Base-by-base conservation (phyloP, 1,140 invertebrate genomes). In the Aphelenchoides avenae region DNA sequence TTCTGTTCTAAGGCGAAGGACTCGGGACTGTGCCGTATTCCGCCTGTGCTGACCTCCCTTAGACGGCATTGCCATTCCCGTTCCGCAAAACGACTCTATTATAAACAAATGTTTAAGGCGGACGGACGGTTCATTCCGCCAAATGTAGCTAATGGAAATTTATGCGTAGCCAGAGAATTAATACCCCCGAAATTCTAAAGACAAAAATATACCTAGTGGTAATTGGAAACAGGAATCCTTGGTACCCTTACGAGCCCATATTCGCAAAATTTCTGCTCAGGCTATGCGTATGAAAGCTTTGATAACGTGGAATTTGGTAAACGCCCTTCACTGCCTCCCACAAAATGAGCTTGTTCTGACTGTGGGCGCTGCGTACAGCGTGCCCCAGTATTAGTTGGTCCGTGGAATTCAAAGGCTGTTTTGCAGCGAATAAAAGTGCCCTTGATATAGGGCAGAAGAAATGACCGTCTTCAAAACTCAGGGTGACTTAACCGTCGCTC, bases 211-310 rank as follows among this genome's bases (percentile, higher is more conserved):
- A n/a, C n/a, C n/a, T n/a, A n/a, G n/a, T n/a, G n/a, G n/a, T n/a
- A n/a, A n/a, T n/a, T n/a, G n/a, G n/a, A n/a, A n/a, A n/a, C n/a
- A n/a, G n/a, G n/a, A n/a, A n/a, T n/a, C n/a, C n/a, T n/a, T n/a
- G n/a, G n/a, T n/a, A n/a, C n/a, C n/a, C n/a, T n/a, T n/a, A n/a
- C n/a, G n/a, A n/a, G n/a, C n/a, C n/a, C n/a, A n/a, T n/a, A n/a
- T n/a, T n/a, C n/a, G n/a, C n/a, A n/a, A n/a, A n/a, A n/a, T n/a
- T n/a, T n/a, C n/a, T n/a, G n/a, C n/a, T n/a, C n/a, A n/a, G n/a
- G n/a, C 31, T 29, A 36, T 60, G 57, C 37, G 57, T 61, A 40
- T 60, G 57, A 36, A 66, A 66, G 56, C 4, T 63, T 18, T 31
- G 50, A 11, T 63, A 40, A 41, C 61, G 55, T n/a, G 44, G 48